These are phyloP conservation scores for Paracyclopina nana DNA, from an alignment of 1,140 invertebrate species.

Conservation along the genomic window DNA sequence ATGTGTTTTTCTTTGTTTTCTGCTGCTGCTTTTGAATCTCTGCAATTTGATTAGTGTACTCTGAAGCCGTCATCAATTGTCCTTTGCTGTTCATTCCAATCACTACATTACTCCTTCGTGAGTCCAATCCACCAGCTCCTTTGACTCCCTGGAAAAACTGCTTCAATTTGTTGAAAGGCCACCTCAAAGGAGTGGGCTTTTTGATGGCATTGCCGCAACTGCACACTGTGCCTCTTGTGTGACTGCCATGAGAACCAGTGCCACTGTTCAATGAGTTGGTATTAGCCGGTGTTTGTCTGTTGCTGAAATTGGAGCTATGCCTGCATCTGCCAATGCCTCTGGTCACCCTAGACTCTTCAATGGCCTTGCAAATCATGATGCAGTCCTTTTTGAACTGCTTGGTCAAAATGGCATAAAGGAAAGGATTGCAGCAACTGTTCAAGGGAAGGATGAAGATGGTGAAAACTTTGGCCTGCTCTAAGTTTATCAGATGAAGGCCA, in stretches of 20 bases:
- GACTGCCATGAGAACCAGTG: conserved; percentile 3
- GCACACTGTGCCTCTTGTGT: conserved; percentile 26
- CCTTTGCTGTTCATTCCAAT: too few species aligned
- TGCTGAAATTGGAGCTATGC: conserved; percentile 70
- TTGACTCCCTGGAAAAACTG: conserved; percentile 14
- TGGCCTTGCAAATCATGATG: conserved; percentile 67
- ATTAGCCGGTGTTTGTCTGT: conserved; percentile 63
- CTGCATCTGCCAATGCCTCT: conserved; percentile 60
- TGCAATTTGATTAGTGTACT: conserved; percentile 6
- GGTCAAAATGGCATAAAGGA: conserved; percentile 85
- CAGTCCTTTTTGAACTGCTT: conserved; percentile 97
- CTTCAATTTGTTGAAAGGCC: conserved; percentile 15
- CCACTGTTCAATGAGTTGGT: conserved; percentile 45
- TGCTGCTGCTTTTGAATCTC: conserved; percentile 19
- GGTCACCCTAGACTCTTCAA: conserved; percentile 74
- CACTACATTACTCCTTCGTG: conserved; percentile 13
- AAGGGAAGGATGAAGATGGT: conserved; percentile 84
- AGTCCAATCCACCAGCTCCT: conserved; percentile 18
- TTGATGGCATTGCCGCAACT: conserved; percentile 36
- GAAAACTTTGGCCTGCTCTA: conserved; percentile 93
- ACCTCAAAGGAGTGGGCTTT: not conserved
- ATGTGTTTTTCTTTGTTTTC: conserved; percentile 45
- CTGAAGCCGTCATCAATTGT: too few species aligned
- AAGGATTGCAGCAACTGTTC: conserved; percentile 91
- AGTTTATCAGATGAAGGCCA: conserved; percentile 62